Conservation (phyloP, 2,113 vertebrate species). For the Phalacrocorax brasilianus region DNA sequence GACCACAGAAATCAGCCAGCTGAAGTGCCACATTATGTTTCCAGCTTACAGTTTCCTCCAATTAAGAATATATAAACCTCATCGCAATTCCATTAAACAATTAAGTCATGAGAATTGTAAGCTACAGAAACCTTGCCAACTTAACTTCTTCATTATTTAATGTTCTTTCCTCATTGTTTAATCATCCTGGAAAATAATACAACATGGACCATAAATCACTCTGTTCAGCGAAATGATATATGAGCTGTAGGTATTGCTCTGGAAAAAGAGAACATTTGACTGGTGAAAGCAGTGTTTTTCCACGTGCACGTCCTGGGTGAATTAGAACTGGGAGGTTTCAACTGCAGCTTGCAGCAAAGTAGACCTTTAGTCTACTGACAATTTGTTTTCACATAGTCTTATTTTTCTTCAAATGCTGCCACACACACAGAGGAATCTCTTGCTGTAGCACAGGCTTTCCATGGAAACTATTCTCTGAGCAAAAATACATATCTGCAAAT, state of each 20-base stretch:
- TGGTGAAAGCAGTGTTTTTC: background rate
- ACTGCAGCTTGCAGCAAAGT: background rate
- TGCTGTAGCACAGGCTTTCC: background rate
- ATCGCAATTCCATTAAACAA: background rate
- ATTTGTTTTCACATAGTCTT: background rate
- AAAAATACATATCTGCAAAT: constrained; percentile 5
- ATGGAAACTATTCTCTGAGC: background rate
- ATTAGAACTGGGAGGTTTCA: background rate
- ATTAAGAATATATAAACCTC: background rate
- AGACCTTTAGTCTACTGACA: background rate
- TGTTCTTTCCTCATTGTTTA: background rate
- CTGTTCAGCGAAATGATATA: background rate
- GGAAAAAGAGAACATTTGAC: background rate
- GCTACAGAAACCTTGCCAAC: background rate
- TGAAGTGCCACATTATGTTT: background rate
- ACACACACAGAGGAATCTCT: background rate
- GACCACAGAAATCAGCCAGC: background rate
- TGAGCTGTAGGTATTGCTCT: background rate
- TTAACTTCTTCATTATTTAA: background rate
- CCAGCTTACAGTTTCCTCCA: background rate
- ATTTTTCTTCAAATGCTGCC: background rate
- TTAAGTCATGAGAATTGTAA: background rate
- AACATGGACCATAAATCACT: background rate
- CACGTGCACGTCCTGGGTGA: background rate
- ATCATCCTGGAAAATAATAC: background rate